These are phyloP conservation scores for Catagonus wagneri DNA, from an alignment of 2,113 vertebrate genomes.

Conservation along the genomic window DNA sequence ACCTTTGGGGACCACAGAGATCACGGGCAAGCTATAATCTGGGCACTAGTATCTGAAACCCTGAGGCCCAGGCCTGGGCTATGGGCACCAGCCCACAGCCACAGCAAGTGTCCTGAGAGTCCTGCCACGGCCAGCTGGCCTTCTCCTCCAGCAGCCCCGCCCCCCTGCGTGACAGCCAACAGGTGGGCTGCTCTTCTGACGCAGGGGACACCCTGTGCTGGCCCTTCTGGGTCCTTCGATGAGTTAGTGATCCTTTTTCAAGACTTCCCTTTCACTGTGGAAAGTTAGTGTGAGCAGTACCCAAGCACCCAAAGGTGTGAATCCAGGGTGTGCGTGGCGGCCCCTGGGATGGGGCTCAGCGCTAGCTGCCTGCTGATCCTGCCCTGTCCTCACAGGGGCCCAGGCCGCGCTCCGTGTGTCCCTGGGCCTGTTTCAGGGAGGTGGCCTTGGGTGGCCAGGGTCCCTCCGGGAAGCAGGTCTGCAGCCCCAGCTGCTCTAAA, in stretches of 20 bases:
- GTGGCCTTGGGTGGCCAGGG: neutral
- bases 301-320: accelerated
- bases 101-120: neutral
- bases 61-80: neutral
- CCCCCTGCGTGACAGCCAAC: accelerated
- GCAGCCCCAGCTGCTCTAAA: neutral
- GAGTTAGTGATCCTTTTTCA: neutral
- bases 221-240: no score
- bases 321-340: accelerated
- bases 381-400: accelerated
- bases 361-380: neutral
- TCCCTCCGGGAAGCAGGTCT: neutral
- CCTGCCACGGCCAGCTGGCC: neutral
- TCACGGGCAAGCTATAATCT: neutral
- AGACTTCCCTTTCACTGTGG: neutral
- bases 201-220: no score
- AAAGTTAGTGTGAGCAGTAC: accelerated
- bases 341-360: neutral
- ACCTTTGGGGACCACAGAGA: neutral
- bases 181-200: neutral
- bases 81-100: neutral
- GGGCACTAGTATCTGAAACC: neutral
- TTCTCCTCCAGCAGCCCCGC: neutral
- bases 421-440: neutral
- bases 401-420: neutral